Percentiles rank a stretch among this genome's conserved stretches.
Evolutionary conservation across 2,888 invertebrate genomes (phyloP).

Genomic region (Leucoma salicis): DNA sequence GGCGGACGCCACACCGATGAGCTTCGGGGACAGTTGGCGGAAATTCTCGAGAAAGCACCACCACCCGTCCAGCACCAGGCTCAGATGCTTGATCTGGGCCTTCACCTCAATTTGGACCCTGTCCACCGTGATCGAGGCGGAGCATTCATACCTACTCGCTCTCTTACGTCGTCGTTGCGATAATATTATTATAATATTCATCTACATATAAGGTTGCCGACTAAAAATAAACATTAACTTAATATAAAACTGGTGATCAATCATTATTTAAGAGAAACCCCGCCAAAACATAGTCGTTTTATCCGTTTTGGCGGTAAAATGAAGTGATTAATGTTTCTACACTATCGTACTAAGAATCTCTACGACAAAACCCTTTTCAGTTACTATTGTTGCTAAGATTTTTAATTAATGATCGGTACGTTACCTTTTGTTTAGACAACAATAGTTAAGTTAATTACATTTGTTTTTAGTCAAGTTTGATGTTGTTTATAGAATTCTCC

Average conservation of each 20-base stretch:
- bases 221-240: slow-evolving; percentile 14
- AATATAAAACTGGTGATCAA: slow-evolving; percentile 17
- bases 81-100: too few species aligned
- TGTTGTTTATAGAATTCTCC: too few species aligned
- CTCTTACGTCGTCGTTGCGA: too few species aligned
- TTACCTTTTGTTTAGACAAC: slow-evolving; percentile 42
- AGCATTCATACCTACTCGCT: too few species aligned
- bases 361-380: slow-evolving; percentile 20
- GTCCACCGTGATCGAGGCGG: too few species aligned
- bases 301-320: slow-evolving; percentile 19
- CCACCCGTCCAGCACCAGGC: too few species aligned
- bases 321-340: slow-evolving; percentile 26
- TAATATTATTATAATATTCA: background rate
- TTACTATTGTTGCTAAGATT: slow-evolving; percentile 47
- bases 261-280: slow-evolving; percentile 25
- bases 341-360: slow-evolving; percentile 29
- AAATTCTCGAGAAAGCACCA: too few species aligned
- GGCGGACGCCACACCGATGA: too few species aligned
- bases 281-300: slow-evolving; percentile 24
- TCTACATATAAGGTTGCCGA: background rate
- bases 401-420: slow-evolving; percentile 53
- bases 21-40: too few species aligned
- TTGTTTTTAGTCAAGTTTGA: background rate
- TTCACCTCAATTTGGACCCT: too few species aligned
- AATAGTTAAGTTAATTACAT: slow-evolving; percentile 45